Evolutionary conservation across 2,113 vertebrate genomes (phyloP), one percentile per base, ranked within the genome.

Genomic region (Sebastes fasciatus): DNA sequence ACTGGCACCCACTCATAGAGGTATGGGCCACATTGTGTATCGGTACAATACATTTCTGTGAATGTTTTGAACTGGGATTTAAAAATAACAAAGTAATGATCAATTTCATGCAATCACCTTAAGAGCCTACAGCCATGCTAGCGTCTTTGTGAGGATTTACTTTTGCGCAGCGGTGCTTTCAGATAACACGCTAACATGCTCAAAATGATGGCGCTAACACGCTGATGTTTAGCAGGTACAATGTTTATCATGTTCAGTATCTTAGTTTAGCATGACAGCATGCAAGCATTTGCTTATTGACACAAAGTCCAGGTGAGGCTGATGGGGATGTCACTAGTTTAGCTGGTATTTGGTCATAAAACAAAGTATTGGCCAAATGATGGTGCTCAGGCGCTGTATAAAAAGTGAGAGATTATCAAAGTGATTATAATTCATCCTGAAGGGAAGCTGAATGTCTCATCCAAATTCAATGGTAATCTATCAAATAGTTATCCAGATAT

Each of bases 1-100:
- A 97, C 93, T 99, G 98, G 98, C 98, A 99, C 90, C 95, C 96
- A 0, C 96, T 99, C 51, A 85, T 96, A 62, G 98, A 99, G 98
- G 98, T 99, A 97, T 91, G 94, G 1, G 0, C 8, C 4, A 19
- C 16, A 63, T 11, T 60, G 43, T 60, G 54, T 45, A 42, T 23
- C 16, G 48, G 6, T 45, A 13, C 8, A 48, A 6, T 16, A 52
- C 34, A 19, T 46, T 8, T 40, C 11, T 45, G 14, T 10, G 0
- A 2, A 74, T 58, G 45, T 63, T 62, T 67, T 42, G 21, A 34
- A 8, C 6, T 40, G 1, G 8, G 2, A 1, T n/a, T 62, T 21
- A 4, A 45, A 42, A 40, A 16, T 16, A 55, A 21, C 6, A 45
- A 42, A 40, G n/a, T 16, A 55, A 21, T 19, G 5, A 78, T 40